These are phyloP conservation scores for Nibea coibor DNA, from an alignment of 2,113 vertebrate species.

Conservation along the genomic window DNA sequence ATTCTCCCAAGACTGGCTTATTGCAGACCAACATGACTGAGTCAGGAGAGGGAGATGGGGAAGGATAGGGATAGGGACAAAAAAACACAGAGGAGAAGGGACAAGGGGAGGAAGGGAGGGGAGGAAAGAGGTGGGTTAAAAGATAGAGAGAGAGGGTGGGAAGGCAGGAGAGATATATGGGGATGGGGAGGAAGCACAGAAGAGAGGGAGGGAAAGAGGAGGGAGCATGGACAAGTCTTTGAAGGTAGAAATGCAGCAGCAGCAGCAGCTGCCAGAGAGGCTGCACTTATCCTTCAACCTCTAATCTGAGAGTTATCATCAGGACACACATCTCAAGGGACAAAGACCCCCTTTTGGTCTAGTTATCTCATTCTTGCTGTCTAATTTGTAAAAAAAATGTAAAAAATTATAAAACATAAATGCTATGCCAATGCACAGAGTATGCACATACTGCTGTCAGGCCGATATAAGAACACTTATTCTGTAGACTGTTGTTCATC, in stretches of 20 bases:
- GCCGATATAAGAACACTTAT: constrained; percentile 9
- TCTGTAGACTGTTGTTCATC: constrained; percentile 39
- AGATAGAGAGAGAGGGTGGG: constrained; percentile 28
- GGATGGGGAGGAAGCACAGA: constrained; percentile 28
- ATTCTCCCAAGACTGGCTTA: constrained; percentile 39
- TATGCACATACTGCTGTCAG: constrained; percentile 12
- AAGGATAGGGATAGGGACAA: constrained; percentile 6
- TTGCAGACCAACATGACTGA: constrained; percentile 41
- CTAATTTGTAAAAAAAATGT: neutral
- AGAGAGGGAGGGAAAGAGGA: neutral
- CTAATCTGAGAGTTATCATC: constrained; percentile 55
- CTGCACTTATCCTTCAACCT: constrained; percentile 35
- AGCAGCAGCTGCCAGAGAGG: constrained; percentile 33
- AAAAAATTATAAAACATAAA: neutral
- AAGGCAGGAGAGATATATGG: constrained; percentile 34
- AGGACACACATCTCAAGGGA: constrained; percentile 36
- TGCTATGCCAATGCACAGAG: neutral
- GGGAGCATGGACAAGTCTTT: constrained; percentile 51
- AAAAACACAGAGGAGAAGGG: constrained; percentile 8
- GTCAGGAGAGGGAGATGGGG: constrained; percentile 40
- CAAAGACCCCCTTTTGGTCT: neutral
- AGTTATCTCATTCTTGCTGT: neutral
- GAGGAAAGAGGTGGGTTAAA: constrained; percentile 18
- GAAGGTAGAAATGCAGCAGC: constrained; percentile 53
- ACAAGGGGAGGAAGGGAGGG: constrained; percentile 32